Evolutionary conservation across 2,797 vertebrate species (phyloP).

Genomic region (Eutrigla gurnardus): DNA sequence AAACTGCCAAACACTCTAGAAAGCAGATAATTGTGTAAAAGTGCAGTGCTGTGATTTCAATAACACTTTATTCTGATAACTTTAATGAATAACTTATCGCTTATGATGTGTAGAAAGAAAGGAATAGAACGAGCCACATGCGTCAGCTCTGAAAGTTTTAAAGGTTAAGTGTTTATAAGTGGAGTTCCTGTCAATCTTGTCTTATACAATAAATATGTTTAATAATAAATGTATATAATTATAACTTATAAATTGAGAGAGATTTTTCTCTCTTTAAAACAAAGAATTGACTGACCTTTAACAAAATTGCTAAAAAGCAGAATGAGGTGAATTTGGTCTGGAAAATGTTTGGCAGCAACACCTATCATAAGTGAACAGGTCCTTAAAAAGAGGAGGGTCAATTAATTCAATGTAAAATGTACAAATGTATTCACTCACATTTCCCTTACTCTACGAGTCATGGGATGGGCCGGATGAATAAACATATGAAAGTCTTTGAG

Average conservation of each 20-base stretch:
- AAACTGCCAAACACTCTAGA: slow-evolving; percentile 21
- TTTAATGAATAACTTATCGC: background rate
- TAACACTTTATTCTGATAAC: too few species aligned
- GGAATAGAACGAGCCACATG: background rate
- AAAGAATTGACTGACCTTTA: background rate
- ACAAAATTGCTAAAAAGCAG: background rate
- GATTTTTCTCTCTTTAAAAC: background rate
- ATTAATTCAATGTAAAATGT: background rate
- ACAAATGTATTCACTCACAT: background rate
- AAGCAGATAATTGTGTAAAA: slow-evolving; percentile 11
- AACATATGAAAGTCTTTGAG: too few species aligned
- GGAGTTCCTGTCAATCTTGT: background rate
- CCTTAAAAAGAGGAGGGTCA: background rate
- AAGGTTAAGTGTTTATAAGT: background rate
- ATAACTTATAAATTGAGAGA: too few species aligned
- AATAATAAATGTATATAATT: too few species aligned
- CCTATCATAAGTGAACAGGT: background rate
- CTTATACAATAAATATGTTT: background rate
- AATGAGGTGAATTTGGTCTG: background rate
- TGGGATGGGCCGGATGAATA: background rate
- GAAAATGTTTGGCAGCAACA: background rate
- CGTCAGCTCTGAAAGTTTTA: background rate
- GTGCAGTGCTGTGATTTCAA: background rate
- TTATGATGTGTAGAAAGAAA: background rate
- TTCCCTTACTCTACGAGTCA: background rate